phyloP scores from a whole-genome alignment of 2,888 invertebrate species.

The Ophion ellenae region DNA sequence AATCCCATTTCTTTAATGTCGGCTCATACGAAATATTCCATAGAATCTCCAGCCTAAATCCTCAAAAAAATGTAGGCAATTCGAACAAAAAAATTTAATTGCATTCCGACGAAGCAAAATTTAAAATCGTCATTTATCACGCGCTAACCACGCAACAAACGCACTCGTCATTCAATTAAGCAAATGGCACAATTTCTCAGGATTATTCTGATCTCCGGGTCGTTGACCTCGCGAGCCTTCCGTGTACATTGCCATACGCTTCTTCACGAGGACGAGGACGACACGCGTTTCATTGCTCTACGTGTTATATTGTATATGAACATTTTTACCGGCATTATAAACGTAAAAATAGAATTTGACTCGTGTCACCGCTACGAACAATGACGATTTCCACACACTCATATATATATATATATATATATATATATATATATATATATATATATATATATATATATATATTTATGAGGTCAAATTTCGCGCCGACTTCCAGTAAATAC shows the following conservation, averaged over 20 bases:
- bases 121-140: background rate
- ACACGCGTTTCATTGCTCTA: slow-evolving; percentile 15
- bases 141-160: background rate
- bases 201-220: slow-evolving; percentile 48
- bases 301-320: too few species aligned
- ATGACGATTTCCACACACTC: background rate
- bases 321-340: slow-evolving; percentile 13
- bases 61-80: background rate
- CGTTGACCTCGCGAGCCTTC: slow-evolving; percentile 46
- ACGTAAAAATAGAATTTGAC: slow-evolving; percentile 2
- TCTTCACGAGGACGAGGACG: slow-evolving; percentile 5
- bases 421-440: background rate
- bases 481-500: slow-evolving; percentile 10
- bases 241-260: background rate
- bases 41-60: too few species aligned
- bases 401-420: background rate
- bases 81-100: background rate
- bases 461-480: slow-evolving; percentile 23
- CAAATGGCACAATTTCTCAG: slow-evolving; percentile 46
- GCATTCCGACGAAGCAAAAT: background rate
- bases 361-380: slow-evolving; percentile 4
- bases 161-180: slow-evolving; percentile 18
- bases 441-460: background rate
- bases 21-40: background rate
- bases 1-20: background rate